These are phyloP conservation scores for Euura lappo DNA, from an alignment of 1,140 invertebrate genomes.

Conservation along the genomic window DNA sequence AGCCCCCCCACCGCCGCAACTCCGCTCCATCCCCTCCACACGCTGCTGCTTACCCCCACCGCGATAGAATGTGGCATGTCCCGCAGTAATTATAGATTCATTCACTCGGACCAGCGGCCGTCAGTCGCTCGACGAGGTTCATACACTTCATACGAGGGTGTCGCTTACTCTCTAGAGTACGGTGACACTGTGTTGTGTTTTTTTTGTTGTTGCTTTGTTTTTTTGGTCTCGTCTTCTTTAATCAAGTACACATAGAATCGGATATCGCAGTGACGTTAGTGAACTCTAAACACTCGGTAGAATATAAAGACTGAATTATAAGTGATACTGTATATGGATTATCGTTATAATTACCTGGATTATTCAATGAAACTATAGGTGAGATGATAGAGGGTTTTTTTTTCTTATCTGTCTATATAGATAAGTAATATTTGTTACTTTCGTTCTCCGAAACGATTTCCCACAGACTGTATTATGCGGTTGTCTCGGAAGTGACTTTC, in stretches of 20 bases:
- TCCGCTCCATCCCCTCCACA: no score
- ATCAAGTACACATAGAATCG: neutral
- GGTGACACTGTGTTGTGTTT: neutral
- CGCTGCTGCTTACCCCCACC: no score
- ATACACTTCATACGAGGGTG: neutral
- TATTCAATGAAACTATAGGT: no score
- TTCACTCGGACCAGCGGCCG: conserved; percentile 35
- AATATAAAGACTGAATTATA: neutral
- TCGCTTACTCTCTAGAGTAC: no score
- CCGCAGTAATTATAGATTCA: conserved; percentile 47
- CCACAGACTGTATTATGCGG: neutral
- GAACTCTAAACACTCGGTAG: neutral
- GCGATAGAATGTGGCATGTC: neutral
- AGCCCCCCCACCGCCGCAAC: no score
- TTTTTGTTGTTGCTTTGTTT: no score
- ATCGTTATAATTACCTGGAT: no score
- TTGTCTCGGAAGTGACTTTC: conserved; percentile 30
- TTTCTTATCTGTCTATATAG: neutral
- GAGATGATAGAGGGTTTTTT: no score
- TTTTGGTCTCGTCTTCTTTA: neutral
- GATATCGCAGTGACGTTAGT: neutral
- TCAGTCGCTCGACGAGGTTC: conserved; percentile 34
- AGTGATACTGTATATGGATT: neutral
- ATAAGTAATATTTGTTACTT: neutral
- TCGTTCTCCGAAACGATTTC: conserved; percentile 14